Percentiles rank a stretch among this genome's conserved stretches.
Evolutionary conservation across 2,888 invertebrate species (phyloP).

Genomic region (Graphium colonna): DNA sequence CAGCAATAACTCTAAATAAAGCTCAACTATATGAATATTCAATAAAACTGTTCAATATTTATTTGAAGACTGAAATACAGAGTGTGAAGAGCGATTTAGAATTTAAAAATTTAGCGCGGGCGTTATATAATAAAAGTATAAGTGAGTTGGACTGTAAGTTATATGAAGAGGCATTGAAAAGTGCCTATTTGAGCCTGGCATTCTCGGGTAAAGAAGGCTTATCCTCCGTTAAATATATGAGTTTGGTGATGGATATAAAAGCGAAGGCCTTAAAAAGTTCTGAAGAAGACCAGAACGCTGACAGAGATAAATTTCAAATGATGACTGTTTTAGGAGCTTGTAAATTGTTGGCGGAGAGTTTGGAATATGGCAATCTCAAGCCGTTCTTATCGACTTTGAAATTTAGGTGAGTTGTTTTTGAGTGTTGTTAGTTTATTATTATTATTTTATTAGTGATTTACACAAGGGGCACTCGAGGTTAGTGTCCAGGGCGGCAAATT

Average conservation of each 20-base stretch:
- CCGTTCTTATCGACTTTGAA: conserved; percentile 43
- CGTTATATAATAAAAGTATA: conserved; percentile 65
- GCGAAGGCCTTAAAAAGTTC: conserved; percentile 49
- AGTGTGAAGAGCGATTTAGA: conserved; percentile 36
- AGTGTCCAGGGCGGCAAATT: no score
- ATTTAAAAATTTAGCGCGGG: conserved; percentile 54
- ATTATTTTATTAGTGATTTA: background rate
- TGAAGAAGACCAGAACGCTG: conserved; percentile 29
- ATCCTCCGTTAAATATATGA: conserved; percentile 56
- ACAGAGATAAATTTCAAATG: conserved; percentile 39
- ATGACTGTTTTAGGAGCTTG: conserved; percentile 47
- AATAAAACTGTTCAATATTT: conserved; percentile 54
- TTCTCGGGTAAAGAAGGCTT: conserved; percentile 46
- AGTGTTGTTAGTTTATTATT: background rate
- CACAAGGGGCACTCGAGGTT: no score
- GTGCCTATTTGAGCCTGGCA: conserved; percentile 56
- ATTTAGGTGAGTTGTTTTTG: conserved; percentile 47
- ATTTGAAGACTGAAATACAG: conserved; percentile 49
- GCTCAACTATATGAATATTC: conserved; percentile 48
- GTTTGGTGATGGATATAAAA: conserved; percentile 63
- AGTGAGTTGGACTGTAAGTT: conserved; percentile 56
- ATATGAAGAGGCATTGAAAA: conserved; percentile 46
- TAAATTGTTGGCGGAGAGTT: conserved; percentile 32
- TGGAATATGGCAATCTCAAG: conserved; percentile 47
- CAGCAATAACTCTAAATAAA: conserved; percentile 56